A percentile compares a stretch with the other conserved stretches of the same genome.
Evolutionary conservation across 37 sponge, comb jelly and placozoan genomes (phyloP).

Genomic region (Aphrocallistes beatrix): DNA sequence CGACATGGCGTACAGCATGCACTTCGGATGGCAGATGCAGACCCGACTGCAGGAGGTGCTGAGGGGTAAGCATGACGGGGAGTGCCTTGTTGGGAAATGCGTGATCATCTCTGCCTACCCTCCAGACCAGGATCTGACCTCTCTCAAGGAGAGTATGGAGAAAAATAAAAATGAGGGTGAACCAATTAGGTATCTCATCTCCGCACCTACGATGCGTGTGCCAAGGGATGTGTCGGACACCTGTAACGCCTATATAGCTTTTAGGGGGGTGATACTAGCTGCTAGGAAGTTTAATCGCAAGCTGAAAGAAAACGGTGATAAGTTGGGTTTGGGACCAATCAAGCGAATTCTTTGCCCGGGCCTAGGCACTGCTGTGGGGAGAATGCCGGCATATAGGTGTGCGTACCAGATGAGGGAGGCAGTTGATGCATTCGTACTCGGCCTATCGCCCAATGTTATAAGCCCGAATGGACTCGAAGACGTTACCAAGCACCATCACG

Average conservation of each 20-base stretch:
- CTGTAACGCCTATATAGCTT: slow-evolving; percentile 58
- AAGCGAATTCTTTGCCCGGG: slow-evolving; percentile 54
- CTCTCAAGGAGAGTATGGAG: neutral
- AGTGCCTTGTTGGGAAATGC: slow-evolving; percentile 46
- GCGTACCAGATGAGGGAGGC: slow-evolving; percentile 46
- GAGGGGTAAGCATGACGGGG: slow-evolving; percentile 39
- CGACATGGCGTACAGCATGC: slow-evolving; percentile 49
- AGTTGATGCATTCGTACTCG: neutral
- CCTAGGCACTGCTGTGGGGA: slow-evolving; percentile 62
- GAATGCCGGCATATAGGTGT: slow-evolving; percentile 50
- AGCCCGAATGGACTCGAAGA: neutral
- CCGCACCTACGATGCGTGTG: slow-evolving; percentile 71
- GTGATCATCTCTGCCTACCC: slow-evolving; percentile 52
- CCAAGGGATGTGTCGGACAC: slow-evolving; percentile 50
- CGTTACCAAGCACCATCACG: neutral
- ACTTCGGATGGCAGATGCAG: slow-evolving; percentile 75
- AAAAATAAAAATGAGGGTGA: slow-evolving; percentile 24
- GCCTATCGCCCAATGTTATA: neutral
- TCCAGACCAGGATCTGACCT: neutral
- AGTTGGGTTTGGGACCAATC: slow-evolving; percentile 27
- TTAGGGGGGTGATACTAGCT: slow-evolving; percentile 42
- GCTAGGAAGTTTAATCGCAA: slow-evolving; percentile 25
- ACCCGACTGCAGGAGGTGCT: slow-evolving; percentile 40
- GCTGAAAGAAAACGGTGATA: neutral
- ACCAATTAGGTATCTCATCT: slow-evolving; percentile 55